phyloP scores from a whole-genome alignment of 2,113 vertebrate species.

The Callorhinus ursinus region DNA sequence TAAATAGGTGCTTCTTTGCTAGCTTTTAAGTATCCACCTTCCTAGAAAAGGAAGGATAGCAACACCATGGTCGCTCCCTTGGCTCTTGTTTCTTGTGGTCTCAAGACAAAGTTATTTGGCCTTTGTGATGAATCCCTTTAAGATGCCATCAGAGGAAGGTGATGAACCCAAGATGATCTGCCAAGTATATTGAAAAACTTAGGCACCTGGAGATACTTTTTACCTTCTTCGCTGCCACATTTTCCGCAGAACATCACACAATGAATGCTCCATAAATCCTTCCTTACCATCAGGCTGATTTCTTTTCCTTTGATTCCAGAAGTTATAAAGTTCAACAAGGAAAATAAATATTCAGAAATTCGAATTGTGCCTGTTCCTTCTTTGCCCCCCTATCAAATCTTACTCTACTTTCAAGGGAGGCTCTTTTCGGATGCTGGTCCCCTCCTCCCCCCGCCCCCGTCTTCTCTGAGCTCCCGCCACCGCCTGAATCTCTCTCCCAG shows the following conservation, averaged over 20 bases:
- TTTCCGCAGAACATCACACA: neutral
- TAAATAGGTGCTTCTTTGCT: neutral
- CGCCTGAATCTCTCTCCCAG: neutral
- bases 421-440: neutral
- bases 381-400: neutral
- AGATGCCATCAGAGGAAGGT: neutral
- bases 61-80: neutral
- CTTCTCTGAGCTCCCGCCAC: neutral
- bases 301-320: slow-evolving; percentile 27
- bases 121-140: neutral
- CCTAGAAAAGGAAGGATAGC: neutral
- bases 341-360: slow-evolving; percentile 36
- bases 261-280: neutral
- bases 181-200: neutral
- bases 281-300: neutral
- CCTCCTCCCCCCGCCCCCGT: accelerated
- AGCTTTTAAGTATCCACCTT: neutral
- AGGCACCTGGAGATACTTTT: neutral
- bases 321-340: neutral
- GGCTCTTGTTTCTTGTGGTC: neutral
- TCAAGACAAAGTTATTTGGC: neutral
- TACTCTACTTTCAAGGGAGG: neutral
- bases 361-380: neutral
- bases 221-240: neutral
- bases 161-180: neutral